A percentile compares a stretch with the other conserved stretches of the same genome.
Evolutionary conservation across 2,797 vertebrate species (phyloP).

Genomic region (Sparus aurata): DNA sequence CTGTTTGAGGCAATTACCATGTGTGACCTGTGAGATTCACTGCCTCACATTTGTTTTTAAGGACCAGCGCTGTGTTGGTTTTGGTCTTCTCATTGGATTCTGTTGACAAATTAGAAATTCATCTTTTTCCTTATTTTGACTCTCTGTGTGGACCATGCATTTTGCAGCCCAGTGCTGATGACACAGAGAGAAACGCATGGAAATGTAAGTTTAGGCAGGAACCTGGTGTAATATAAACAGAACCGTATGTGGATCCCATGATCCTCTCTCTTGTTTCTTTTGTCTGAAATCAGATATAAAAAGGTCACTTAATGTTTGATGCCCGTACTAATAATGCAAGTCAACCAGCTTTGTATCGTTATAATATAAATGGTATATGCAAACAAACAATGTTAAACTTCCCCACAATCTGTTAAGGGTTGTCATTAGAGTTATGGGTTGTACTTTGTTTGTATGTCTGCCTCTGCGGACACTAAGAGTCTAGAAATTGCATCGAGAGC

Average conservation of each 20-base stretch:
- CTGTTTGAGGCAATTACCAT: background rate
- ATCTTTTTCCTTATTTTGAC: background rate
- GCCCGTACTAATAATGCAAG: background rate
- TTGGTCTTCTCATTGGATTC: background rate
- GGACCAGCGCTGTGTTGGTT: background rate
- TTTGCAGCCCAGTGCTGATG: background rate
- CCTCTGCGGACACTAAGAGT: no score
- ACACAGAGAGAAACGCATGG: background rate
- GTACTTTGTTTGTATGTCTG: no score
- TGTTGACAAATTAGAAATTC: background rate
- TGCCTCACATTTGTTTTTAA: no score
- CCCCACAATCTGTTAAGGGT: no score
- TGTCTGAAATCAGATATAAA: conserved; percentile 3
- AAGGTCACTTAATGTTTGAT: background rate
- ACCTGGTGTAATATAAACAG: background rate
- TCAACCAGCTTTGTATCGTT: no score
- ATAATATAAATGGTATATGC: no score
- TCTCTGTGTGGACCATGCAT: background rate
- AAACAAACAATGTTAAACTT: no score
- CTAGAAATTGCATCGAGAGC: no score
- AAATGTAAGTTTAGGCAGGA: background rate
- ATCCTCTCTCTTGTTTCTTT: background rate
- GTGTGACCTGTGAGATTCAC: background rate
- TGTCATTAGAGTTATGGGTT: no score
- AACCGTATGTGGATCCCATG: background rate